Percentiles rank a stretch among this genome's conserved stretches.
Conservation (phyloP, 2,888 invertebrate species). For the Ashinkailepas kermadecensis region DNA sequence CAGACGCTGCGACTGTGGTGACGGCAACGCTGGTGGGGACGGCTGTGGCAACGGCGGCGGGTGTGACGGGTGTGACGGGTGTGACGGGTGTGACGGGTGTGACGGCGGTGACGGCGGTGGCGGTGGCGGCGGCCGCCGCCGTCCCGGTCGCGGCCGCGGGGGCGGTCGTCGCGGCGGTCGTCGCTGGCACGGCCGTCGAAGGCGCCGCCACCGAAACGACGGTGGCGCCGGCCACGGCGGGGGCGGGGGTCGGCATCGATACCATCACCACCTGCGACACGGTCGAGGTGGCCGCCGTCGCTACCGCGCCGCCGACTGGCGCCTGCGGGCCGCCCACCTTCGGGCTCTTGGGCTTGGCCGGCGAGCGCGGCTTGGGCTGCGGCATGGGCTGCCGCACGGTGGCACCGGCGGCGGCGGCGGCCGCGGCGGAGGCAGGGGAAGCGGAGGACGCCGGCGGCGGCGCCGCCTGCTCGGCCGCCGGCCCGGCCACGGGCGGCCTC, state of each 20-base stretch:
- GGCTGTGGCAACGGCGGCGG: background rate
- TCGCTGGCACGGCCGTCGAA: background rate
- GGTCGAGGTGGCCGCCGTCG: conserved; percentile 4
- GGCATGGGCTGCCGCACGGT: conserved; percentile 1
- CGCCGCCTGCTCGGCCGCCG: background rate
- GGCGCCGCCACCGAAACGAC: background rate
- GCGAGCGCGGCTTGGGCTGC: conserved; percentile 13
- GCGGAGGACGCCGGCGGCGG: background rate
- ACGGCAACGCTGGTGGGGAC: no score
- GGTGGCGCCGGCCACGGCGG: background rate
- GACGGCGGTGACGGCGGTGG: background rate
- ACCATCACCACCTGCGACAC: background rate
- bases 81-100: background rate
- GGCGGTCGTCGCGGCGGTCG: conserved; percentile 21
- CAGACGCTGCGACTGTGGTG: no score
- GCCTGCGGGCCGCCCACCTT: background rate
- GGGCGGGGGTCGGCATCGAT: background rate
- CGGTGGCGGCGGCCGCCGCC: background rate
- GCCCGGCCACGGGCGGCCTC: background rate
- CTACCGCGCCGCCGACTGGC: background rate
- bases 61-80: background rate
- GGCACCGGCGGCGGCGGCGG: background rate
- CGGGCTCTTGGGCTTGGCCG: conserved; percentile 15
- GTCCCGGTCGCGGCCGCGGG: conserved; percentile 26
- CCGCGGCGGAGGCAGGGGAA: background rate